Evolutionary conservation across 1,140 invertebrate genomes (phyloP), one percentile per base, ranked within the genome.

Genomic region (Lepidurus apus): DNA sequence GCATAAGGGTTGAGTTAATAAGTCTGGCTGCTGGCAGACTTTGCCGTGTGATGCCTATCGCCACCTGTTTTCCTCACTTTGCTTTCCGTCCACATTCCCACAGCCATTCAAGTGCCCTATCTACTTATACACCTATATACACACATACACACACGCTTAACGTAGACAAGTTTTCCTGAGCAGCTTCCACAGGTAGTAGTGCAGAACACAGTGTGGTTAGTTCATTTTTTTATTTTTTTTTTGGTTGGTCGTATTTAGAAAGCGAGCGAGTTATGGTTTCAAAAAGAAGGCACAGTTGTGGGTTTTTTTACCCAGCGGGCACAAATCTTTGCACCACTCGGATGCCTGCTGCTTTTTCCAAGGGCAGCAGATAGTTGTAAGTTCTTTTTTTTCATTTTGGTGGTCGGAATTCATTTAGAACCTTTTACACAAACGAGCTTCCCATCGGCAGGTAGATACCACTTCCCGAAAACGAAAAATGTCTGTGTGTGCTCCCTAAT

Each of bases 1-100:
- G 53, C 53, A 65, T 65, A 65, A 65, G 53, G 53, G 53, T 65
- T 65, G 53, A 65, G 53, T 65, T 65, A 65, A 65, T 65, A 9
- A 65, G 53, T 65, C 53, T 65, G 53, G 53, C 53, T 65, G 53
- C 53, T 65, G 53, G 53, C 53, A 13, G 21, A 21, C 53, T 65
- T 65, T 21, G 17, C 53, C 17, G 10, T 17, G 10, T 47, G 53
- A 65, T 65, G 53, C 53, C 53, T 65, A 65, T 65, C 53, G 53
- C 53, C 53, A 65, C 53, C 53, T 65, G 53, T 65, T 65, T 65
- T 65, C 53, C 53, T 65, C 53, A 65, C 53, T 65, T 65, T 9
- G 53, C 53, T 65, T 65, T 65, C 53, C 13, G 53, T 65, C 53
- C 53, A 21, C 53, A 65, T 65, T 65, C 53, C 53, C n/a, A 65